A percentile compares a stretch with the other conserved stretches of the same genome.
Evolutionary conservation across 1,140 invertebrate species (phyloP).

Genomic region (Drosophila quadrilineata): DNA sequence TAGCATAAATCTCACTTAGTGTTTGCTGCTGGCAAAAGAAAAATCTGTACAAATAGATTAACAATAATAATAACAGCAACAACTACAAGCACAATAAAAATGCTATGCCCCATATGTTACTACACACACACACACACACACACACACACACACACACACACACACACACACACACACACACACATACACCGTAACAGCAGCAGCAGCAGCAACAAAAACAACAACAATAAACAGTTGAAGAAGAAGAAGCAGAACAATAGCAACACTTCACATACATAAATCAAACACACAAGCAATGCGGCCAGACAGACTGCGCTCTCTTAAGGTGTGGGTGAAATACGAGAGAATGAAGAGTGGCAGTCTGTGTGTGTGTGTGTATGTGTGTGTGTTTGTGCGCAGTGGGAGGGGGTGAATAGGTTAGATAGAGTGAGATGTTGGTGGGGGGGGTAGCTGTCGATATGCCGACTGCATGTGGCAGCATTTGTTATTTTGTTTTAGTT

Average conservation of each 20-base stretch:
- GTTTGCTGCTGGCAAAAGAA: slow-evolving; percentile 10
- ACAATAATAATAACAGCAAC: slow-evolving; percentile 61
- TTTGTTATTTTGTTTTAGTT: slow-evolving; percentile 43
- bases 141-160: too few relatives aligned
- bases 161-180: slow-evolving; percentile 66
- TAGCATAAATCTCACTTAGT: slow-evolving; percentile 70
- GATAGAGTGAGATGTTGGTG: too few relatives aligned
- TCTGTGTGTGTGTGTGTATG: too few relatives aligned
- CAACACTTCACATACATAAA: slow-evolving; percentile 55
- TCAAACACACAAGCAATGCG: slow-evolving; percentile 53
- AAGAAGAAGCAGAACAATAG: slow-evolving; percentile 38
- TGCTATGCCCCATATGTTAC: slow-evolving; percentile 60
- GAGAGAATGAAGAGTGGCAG: too few relatives aligned
- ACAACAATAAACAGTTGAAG: slow-evolving; percentile 25
- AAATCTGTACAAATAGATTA: slow-evolving; percentile 75
- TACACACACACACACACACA: slow-evolving; percentile 66
- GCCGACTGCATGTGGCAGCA: slow-evolving; percentile 57
- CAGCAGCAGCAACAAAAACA: slow-evolving; percentile 40
- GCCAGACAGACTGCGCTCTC: too few relatives aligned
- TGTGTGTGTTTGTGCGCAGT: too few relatives aligned
- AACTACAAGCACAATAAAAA: slow-evolving; percentile 30
- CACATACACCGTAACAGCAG: slow-evolving; percentile 56
- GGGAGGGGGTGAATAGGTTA: too few relatives aligned
- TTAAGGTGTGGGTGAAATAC: too few relatives aligned
- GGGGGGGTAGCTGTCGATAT: neutral